A percentile compares a stretch with the other conserved stretches of the same genome.
phyloP scores from a whole-genome alignment of 2,797 vertebrate genomes.

The Urophycis tenuis region DNA sequence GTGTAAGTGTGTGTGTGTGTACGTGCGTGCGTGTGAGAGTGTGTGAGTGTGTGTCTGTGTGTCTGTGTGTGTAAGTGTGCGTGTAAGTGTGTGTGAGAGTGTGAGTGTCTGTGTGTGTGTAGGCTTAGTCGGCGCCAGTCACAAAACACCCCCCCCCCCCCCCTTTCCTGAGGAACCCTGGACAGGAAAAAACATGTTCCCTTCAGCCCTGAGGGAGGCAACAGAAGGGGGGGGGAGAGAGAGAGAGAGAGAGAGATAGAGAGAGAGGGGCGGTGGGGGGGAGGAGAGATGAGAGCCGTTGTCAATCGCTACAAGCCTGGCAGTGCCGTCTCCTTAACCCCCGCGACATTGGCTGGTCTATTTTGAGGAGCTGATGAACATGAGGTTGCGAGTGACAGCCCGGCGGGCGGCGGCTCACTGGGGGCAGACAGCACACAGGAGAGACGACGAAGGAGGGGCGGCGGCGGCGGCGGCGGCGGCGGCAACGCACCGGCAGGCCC shows the following conservation, averaged over 20 bases:
- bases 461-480: too few species aligned
- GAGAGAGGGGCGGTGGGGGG: background rate
- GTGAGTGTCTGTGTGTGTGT: background rate
- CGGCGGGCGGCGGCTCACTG: slow-evolving; percentile 20
- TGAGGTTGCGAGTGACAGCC: background rate
- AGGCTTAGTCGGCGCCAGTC: background rate
- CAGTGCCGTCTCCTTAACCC: background rate
- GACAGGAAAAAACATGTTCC: slow-evolving; percentile 4
- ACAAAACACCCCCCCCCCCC: background rate
- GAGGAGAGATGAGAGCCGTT: background rate
- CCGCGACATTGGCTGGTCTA: background rate
- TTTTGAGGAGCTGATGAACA: background rate
- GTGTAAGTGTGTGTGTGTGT: slow-evolving; percentile 2
- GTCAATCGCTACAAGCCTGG: slow-evolving; percentile 1
- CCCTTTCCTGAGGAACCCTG: background rate
- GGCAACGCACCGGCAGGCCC: too few species aligned
- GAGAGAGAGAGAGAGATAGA: too few species aligned
- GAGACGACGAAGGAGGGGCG: background rate
- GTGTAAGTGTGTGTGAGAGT: background rate
- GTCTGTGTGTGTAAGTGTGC: background rate
- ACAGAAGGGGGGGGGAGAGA: background rate
- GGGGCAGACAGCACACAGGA: background rate
- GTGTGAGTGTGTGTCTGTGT: too few species aligned
- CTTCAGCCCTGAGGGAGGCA: background rate
- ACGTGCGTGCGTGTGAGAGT: too few species aligned